phyloP scores from a whole-genome alignment of 2,888 invertebrate species.

The Nysson spinosus region DNA sequence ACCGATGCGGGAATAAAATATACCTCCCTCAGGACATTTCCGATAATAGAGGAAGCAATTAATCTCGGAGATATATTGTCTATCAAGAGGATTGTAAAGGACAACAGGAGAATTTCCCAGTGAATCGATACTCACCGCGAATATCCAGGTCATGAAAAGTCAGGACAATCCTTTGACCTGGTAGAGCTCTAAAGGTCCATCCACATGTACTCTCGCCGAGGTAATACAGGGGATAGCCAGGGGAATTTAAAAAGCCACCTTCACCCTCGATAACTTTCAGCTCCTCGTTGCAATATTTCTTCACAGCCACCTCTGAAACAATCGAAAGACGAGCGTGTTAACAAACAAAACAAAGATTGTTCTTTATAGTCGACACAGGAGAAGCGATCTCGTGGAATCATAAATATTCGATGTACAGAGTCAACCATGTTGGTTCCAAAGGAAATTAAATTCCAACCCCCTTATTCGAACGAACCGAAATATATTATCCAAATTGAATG shows the following conservation, averaged over 20 bases:
- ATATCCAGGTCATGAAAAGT: conserved; percentile 85
- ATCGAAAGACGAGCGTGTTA: neutral
- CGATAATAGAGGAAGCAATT: too few relatives aligned
- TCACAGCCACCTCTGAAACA: conserved; percentile 77
- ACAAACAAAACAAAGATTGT: neutral
- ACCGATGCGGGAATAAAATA: too few relatives aligned
- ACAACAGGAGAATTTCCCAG: neutral
- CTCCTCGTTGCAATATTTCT: conserved; percentile 78
- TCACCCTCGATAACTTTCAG: conserved; percentile 73
- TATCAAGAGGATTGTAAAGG: neutral
- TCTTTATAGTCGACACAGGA: neutral
- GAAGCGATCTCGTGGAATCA: neutral
- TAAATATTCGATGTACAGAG: neutral
- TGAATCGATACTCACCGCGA: conserved; percentile 80
- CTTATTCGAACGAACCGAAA: neutral
- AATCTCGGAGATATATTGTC: neutral
- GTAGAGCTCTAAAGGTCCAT: conserved; percentile 83
- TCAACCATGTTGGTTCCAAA: neutral
- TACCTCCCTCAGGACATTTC: too few relatives aligned
- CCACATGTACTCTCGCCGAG: conserved; percentile 83
- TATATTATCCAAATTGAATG: neutral
- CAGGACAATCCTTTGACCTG: conserved; percentile 82
- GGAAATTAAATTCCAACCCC: neutral
- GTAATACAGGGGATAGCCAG: conserved; percentile 88
- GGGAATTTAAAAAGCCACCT: conserved; percentile 77